Conservation (phyloP, 2,113 vertebrate genomes). For the Pseudorectes ferrugineus region DNA sequence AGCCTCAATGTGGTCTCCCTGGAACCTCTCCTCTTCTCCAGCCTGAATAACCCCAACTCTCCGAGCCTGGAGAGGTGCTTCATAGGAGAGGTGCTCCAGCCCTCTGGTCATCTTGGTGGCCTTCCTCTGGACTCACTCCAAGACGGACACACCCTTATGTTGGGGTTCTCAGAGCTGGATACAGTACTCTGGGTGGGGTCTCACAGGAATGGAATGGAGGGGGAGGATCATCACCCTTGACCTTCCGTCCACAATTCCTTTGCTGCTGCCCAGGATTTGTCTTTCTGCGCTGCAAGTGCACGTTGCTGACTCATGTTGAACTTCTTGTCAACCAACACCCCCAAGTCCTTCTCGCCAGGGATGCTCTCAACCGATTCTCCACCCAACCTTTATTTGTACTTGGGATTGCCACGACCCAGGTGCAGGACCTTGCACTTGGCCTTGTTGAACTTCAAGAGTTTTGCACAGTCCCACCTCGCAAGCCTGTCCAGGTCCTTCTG, state of each 20-base stretch:
- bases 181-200: neutral
- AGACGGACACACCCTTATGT: no score
- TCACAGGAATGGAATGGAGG: neutral
- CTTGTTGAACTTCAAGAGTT: neutral
- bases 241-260: neutral
- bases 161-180: neutral
- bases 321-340: neutral
- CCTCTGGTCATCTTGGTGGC: neutral
- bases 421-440: neutral
- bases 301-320: neutral
- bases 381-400: neutral
- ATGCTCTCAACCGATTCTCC: neutral
- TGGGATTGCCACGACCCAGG: rapidly evolving
- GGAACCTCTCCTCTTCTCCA: neutral
- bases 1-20: neutral
- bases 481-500: neutral
- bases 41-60: neutral
- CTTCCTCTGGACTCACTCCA: rapidly evolving
- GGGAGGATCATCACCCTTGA: neutral
- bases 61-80: neutral
- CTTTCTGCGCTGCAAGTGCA: neutral
- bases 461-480: rapidly evolving
- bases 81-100: neutral
- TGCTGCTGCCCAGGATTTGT: neutral
- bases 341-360: neutral